A percentile compares a stretch with the other conserved stretches of the same genome.
phyloP scores from a whole-genome alignment of 2,888 invertebrate genomes.

The Drosophila vallismaia region DNA sequence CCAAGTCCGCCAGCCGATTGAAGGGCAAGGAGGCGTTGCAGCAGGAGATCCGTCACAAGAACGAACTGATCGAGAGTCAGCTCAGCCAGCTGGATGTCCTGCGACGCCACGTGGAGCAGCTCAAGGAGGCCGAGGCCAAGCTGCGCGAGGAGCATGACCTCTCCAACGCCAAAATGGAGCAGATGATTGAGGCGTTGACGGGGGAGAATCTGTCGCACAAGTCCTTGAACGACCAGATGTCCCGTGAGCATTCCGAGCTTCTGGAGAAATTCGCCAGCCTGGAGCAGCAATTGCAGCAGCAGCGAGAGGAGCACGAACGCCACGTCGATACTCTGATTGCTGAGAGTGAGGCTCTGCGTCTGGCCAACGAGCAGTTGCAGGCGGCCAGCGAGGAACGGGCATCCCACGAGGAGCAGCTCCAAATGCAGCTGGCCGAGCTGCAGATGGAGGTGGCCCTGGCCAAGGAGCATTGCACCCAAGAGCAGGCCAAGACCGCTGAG shows the following conservation, averaged over 20 bases:
- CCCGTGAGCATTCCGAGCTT: conserved; percentile 62
- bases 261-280: conserved; percentile 61
- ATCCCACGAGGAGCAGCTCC: conserved; percentile 52
- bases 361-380: conserved; percentile 66
- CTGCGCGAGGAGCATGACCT: conserved; percentile 75
- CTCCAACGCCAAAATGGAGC: conserved; percentile 73
- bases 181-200: conserved; percentile 73
- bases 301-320: conserved; percentile 69
- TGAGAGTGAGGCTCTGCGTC: conserved; percentile 64
- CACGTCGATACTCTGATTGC: conserved; percentile 69
- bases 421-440: conserved; percentile 55
- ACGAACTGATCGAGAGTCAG: conserved; percentile 84
- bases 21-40: conserved; percentile 85
- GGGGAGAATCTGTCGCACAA: conserved; percentile 74
- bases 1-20: conserved; percentile 83
- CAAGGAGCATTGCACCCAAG: conserved; percentile 59
- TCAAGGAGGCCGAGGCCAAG: conserved; percentile 81
- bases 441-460: conserved; percentile 69
- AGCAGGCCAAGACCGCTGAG: conserved; percentile 66
- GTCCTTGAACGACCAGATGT: conserved; percentile 72
- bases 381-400: conserved; percentile 51
- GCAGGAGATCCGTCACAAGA: conserved; percentile 85
- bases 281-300: conserved; percentile 67
- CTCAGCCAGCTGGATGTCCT: conserved; percentile 85
- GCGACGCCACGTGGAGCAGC: conserved; percentile 83